Evolutionary conservation across 2,113 vertebrate species (phyloP).

Genomic region (Pelusios castaneus): DNA sequence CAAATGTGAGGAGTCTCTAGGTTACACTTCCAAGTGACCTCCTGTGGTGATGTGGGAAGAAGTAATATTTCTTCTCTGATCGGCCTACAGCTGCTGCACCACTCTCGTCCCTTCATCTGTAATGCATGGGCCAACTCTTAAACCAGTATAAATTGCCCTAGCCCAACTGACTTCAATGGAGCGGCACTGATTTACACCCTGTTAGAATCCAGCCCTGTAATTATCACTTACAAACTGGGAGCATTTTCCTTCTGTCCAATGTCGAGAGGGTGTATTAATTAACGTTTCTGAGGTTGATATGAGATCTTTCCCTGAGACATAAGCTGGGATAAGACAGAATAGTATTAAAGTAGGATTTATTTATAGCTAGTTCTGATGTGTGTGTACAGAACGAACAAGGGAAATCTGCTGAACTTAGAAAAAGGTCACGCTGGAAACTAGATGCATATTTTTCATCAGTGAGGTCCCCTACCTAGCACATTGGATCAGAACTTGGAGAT

Average conservation of each 20-base stretch:
- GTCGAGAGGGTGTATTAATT: background rate
- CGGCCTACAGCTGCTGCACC: background rate
- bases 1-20: background rate
- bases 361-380: background rate
- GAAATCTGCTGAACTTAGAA: background rate
- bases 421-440: background rate
- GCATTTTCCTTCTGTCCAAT: background rate
- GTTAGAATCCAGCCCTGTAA: background rate
- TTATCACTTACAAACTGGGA: background rate
- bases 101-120: too few species aligned
- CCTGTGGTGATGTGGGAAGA: background rate
- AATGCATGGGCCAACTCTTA: background rate
- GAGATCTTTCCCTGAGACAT: background rate
- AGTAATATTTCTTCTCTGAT: background rate
- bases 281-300: background rate
- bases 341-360: background rate
- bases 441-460: background rate
- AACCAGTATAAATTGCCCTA: background rate
- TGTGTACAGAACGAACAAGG: background rate
- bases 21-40: background rate
- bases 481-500: background rate
- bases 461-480: background rate
- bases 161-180: background rate
- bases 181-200: background rate
- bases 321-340: background rate